phyloP scores from a whole-genome alignment of 2,797 vertebrate genomes.

The Typhlichthys subterraneus region DNA sequence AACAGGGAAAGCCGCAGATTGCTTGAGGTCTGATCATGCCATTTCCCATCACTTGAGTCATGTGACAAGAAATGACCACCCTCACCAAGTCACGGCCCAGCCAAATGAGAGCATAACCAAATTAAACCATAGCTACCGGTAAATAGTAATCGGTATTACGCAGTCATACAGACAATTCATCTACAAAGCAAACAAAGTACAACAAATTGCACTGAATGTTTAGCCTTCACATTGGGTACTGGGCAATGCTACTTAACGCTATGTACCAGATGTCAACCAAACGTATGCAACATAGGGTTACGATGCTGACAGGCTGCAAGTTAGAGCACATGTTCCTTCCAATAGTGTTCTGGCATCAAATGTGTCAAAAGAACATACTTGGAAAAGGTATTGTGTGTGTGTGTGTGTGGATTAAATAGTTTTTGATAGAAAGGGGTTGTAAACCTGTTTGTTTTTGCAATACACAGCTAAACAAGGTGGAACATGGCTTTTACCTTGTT shows the following conservation, averaged over 20 bases:
- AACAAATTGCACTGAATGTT: constrained; percentile 24
- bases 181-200: neutral
- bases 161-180: too few relatives aligned
- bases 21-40: constrained; percentile 11
- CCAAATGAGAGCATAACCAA: too few relatives aligned
- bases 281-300: constrained; percentile 25
- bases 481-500: constrained; percentile 65
- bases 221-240: constrained; percentile 25
- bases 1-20: constrained; percentile 21
- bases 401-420: neutral
- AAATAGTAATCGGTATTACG: too few relatives aligned
- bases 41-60: neutral
- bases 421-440: neutral
- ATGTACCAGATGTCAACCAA: constrained; percentile 48
- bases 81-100: neutral
- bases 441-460: constrained; percentile 46
- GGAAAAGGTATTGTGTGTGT: constrained; percentile 16
- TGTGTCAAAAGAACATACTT: constrained; percentile 7
- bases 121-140: too few relatives aligned
- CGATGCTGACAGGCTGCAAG: constrained; percentile 21
- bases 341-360: constrained; percentile 27
- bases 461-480: constrained; percentile 43
- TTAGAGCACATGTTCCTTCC: constrained; percentile 27
- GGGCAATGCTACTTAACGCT: constrained; percentile 36
- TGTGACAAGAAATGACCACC: neutral